Conservation (phyloP, 2,797 vertebrate species). For the Thunnus albacares region DNA sequence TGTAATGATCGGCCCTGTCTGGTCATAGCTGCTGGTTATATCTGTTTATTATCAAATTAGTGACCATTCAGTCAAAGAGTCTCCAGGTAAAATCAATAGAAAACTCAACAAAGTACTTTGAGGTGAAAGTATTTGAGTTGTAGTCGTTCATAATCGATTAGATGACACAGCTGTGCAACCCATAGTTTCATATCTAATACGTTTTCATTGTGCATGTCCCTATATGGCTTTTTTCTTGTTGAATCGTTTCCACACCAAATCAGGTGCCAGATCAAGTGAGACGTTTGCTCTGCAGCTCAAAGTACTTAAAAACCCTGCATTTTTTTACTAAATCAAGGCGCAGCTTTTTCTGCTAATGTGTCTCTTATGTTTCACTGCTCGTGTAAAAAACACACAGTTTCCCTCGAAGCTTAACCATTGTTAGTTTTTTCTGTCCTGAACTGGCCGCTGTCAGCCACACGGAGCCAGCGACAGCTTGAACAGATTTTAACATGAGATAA, state of each 20-base stretch:
- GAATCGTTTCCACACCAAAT: constrained; percentile 10
- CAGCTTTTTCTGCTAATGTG: too few relatives aligned
- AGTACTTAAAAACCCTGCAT: neutral
- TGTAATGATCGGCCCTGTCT: constrained; percentile 43
- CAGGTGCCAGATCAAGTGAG: neutral
- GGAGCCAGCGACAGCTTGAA: constrained; percentile 8
- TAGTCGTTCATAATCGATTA: neutral
- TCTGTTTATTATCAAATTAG: too few relatives aligned
- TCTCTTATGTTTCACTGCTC: neutral
- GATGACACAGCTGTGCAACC: neutral
- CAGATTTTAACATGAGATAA: neutral
- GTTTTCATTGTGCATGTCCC: neutral
- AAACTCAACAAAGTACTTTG: neutral
- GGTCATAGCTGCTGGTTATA: neutral
- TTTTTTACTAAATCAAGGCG: neutral
- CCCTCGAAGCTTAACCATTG: neutral
- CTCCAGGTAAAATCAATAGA: neutral
- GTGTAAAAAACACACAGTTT: constrained; percentile 2
- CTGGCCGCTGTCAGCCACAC: constrained; percentile 25
- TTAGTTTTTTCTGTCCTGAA: constrained; percentile 35
- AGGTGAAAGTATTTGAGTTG: accelerated
- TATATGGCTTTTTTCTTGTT: too few relatives aligned
- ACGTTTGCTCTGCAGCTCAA: constrained; percentile 16
- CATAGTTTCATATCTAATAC: neutral
- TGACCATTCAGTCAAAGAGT: too few relatives aligned